phyloP scores from a whole-genome alignment of 2,888 invertebrate genomes.

The Campoplex nolae region DNA sequence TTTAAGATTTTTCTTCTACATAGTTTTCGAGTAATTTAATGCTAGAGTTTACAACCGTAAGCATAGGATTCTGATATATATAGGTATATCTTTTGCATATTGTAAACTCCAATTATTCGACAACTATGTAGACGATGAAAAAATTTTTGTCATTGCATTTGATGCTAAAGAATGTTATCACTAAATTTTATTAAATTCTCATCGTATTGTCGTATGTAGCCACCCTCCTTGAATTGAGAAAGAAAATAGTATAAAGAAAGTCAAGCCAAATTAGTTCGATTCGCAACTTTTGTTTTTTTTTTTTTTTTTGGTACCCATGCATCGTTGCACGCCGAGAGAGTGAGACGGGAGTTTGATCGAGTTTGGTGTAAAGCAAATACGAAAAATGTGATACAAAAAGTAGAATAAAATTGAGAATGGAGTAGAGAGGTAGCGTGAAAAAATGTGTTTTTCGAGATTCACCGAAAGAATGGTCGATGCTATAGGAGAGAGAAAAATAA shows the following conservation, averaged over 20 bases:
- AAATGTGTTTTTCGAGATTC: conserved; percentile 49
- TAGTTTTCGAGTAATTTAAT: too few species aligned
- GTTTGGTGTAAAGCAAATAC: conserved; percentile 15
- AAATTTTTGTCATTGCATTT: too few species aligned
- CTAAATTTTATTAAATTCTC: too few species aligned
- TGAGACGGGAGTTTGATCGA: background rate
- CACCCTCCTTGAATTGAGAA: background rate
- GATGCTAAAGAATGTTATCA: too few species aligned
- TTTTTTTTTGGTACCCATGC: background rate
- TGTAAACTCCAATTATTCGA: too few species aligned
- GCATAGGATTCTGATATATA: too few species aligned
- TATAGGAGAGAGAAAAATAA: background rate
- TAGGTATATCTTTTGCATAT: too few species aligned
- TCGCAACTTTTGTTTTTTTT: background rate
- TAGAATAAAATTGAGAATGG: background rate
- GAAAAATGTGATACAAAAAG: conserved; percentile 4
- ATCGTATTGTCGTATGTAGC: too few species aligned
- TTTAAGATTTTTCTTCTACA: too few species aligned
- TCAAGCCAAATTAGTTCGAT: background rate
- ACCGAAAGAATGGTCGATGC: conserved; percentile 23
- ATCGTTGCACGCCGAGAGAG: conserved; percentile 13
- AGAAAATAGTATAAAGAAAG: background rate
- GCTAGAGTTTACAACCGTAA: too few species aligned
- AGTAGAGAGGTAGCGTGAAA: conserved; percentile 18
- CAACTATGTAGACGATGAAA: too few species aligned